Conservation (phyloP, 2,888 invertebrate species). For the Synergus japonicus region DNA sequence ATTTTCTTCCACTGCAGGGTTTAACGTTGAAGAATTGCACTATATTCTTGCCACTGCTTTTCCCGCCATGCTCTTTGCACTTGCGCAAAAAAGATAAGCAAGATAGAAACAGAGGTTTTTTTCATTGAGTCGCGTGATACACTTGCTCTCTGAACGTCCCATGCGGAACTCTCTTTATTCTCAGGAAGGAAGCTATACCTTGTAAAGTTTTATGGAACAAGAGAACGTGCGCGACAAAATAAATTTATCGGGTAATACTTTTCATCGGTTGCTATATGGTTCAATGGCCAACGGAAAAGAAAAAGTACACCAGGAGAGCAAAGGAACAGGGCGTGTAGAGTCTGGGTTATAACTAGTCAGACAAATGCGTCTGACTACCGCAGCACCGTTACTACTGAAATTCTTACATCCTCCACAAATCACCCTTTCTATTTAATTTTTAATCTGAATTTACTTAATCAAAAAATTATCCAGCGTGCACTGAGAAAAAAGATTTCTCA, state of each 20-base stretch:
- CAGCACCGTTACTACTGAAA: constrained; percentile 9
- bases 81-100: constrained; percentile 9
- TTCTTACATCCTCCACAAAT: background rate
- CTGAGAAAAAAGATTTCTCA: no score
- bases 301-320: background rate
- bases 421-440: background rate
- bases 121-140: constrained; percentile 6
- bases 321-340: constrained; percentile 24
- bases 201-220: constrained; percentile 21
- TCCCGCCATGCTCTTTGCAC: constrained; percentile 46
- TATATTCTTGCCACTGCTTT: constrained; percentile 42
- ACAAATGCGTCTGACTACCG: constrained; percentile 32
- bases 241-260: constrained; percentile 35
- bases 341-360: constrained; percentile 12
- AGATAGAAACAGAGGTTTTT: constrained; percentile 6
- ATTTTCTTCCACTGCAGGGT: constrained; percentile 51
- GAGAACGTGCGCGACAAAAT: constrained; percentile 21
- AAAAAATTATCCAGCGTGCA: background rate
- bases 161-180: background rate
- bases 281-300: constrained; percentile 11
- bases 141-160: background rate
- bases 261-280: constrained; percentile 1
- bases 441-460: background rate
- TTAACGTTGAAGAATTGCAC: constrained; percentile 40
- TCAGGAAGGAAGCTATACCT: background rate